Base-by-base conservation (phyloP, 2,113 vertebrate genomes). In the Vireo altiloquus region DNA sequence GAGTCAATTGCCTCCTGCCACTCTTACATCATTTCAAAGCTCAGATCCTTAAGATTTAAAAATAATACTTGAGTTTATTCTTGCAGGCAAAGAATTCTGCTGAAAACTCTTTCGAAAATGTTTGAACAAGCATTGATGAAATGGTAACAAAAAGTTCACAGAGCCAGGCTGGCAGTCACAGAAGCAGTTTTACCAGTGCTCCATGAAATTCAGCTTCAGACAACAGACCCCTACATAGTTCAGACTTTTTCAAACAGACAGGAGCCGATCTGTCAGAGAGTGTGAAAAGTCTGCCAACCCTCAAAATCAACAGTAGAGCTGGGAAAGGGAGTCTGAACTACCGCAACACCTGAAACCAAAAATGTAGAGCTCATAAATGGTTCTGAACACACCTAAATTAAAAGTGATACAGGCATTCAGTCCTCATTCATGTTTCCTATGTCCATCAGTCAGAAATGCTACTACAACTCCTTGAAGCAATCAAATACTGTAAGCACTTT, bases 321-420 rank as follows among this genome's bases (percentile, higher is more conserved):
- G 93, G 89, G 92, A 96, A 89, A 92, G 76, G 84, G 63, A 78
- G 91, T 25, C 95, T 94, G 81, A 85, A 47, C 86, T 91, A 94
- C 57, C 76, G 66, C 89, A 79, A 88, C 89, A 97, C 93, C 96
- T 96, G 87, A 97, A 97, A 97, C 52, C 35, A 88, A 82, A 91
- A 92, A 72, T 54, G 68, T 10, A 54, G 46, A 76, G 65, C 35
- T 91, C 94, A 31, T 22, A 87, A 92, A 90, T 40, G 81, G 74
- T 40, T 93, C 90, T 65, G 74, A 82, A 68, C 52, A 54, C 75
- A 72, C 28, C 50, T 70, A 95, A 95, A 90, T 53, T 74, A 78
- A 79, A 15, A 76, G 47, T 49, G 77, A 92, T 68, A 17, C 44
- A 90, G 94, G 93, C 54, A 77, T 87, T 82, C 47, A 87, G 65